phyloP scores from a whole-genome alignment of 35 echinoderm and acorn worm species.

The Acanthaster planci region DNA sequence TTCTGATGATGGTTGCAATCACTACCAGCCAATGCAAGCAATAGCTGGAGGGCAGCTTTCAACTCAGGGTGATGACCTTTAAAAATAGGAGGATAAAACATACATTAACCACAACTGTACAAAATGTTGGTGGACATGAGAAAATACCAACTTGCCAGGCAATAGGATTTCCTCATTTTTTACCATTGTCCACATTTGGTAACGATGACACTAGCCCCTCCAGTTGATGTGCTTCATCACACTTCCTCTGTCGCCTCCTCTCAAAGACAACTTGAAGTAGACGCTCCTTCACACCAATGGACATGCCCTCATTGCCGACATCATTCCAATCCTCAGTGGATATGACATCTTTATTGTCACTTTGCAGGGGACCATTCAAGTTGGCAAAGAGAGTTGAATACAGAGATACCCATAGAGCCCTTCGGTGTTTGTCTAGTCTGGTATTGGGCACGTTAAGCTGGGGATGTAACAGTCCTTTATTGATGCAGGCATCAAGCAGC shows the following conservation, averaged over 20 bases:
- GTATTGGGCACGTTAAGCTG: background rate
- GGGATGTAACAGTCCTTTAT: background rate
- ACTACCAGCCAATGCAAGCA: slow-evolving; percentile 11
- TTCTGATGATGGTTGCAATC: slow-evolving; percentile 15
- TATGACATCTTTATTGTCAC: background rate
- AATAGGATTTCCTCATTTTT: background rate
- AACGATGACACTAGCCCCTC: slow-evolving; percentile 29
- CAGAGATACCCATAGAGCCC: slow-evolving; percentile 16
- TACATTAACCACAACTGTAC: too few species aligned
- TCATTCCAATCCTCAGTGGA: background rate
- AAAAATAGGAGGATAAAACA: background rate
- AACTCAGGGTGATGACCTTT: slow-evolving; percentile 24
- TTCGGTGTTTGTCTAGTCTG: background rate
- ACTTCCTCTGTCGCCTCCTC: slow-evolving; percentile 38
- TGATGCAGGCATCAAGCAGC: background rate
- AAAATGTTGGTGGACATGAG: too few species aligned
- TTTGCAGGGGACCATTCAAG: slow-evolving; percentile 48
- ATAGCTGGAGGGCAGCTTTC: slow-evolving; percentile 14
- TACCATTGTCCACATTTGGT: slow-evolving; percentile 26
- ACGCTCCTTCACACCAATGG: slow-evolving; percentile 3
- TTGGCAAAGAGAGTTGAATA: slow-evolving; percentile 30
- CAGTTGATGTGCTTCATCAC: slow-evolving; percentile 49
- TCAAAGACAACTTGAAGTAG: slow-evolving; percentile 35
- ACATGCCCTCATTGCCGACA: background rate
- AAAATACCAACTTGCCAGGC: background rate